These are phyloP conservation scores for Bos javanicus DNA, from an alignment of 2,113 vertebrate genomes.

Conservation along the genomic window DNA sequence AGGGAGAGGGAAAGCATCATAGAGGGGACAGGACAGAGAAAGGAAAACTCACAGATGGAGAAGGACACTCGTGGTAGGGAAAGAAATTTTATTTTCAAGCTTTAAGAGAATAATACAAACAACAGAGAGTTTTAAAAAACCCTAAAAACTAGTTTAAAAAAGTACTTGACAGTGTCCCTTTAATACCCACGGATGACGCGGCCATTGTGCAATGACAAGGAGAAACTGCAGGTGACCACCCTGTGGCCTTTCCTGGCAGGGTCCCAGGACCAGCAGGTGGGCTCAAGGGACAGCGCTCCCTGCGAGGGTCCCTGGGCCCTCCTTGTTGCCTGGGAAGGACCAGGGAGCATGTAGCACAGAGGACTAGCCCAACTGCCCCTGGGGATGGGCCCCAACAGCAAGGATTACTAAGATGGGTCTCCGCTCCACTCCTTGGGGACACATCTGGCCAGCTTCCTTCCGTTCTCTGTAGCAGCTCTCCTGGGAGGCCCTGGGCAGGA, in stretches of 20 bases:
- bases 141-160: slow-evolving; percentile 85
- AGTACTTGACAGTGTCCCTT: slow-evolving; percentile 84
- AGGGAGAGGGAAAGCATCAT: not conserved
- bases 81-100: slow-evolving; percentile 86
- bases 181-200: slow-evolving; percentile 79
- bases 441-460: not conserved
- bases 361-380: not conserved
- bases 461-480: not conserved
- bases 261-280: not conserved
- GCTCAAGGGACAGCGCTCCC: slow-evolving; percentile 44
- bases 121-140: slow-evolving; percentile 84
- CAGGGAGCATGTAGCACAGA: not conserved
- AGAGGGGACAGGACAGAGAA: not conserved
- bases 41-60: slow-evolving; percentile 53
- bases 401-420: not conserved
- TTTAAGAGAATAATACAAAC: slow-evolving; percentile 86
- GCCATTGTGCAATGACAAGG: slow-evolving; percentile 79
- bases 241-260: slow-evolving; percentile 56
- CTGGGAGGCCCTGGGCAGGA: not conserved
- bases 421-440: not conserved
- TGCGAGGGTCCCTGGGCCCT: not conserved
- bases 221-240: slow-evolving; percentile 76
- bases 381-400: not conserved
- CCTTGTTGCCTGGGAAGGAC: not conserved
- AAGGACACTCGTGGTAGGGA: slow-evolving; percentile 78